Evolutionary conservation across 2,888 invertebrate species (phyloP).

Genomic region (Acrobasis suavella): DNA sequence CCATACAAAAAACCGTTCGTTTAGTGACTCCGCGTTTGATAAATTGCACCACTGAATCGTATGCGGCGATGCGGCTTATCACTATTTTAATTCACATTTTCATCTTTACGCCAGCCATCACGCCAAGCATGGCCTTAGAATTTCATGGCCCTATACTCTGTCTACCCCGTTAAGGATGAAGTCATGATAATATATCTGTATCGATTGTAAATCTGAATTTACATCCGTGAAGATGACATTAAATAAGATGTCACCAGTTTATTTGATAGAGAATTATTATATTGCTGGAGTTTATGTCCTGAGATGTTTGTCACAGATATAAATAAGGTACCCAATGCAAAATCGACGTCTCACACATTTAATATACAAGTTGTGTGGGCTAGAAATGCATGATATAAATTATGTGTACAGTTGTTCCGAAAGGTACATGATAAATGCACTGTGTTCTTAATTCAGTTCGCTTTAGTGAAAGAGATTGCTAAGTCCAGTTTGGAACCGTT

Average conservation of each 20-base stretch:
- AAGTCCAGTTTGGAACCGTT: constrained; percentile 31
- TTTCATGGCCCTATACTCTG: no score
- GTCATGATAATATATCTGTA: no score
- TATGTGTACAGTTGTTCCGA: constrained; percentile 63
- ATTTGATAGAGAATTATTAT: neutral
- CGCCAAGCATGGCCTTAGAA: no score
- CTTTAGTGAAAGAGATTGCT: constrained; percentile 52
- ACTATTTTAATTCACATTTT: no score
- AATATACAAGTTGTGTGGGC: constrained; percentile 63
- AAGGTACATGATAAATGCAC: constrained; percentile 66
- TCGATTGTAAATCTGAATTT: neutral
- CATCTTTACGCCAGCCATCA: no score
- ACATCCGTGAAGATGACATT: neutral
- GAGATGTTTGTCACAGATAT: constrained; percentile 29
- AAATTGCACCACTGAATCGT: no score
- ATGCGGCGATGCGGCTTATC: no score
- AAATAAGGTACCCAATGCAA: constrained; percentile 59
- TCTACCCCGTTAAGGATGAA: no score
- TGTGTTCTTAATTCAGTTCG: constrained; percentile 53
- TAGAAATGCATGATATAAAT: constrained; percentile 64
- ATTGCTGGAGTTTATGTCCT: constrained; percentile 1
- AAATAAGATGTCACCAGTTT: constrained; percentile 1
- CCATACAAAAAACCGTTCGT: no score
- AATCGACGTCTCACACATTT: constrained; percentile 64
- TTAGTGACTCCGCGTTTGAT: no score